Evolutionary conservation across 2,888 invertebrate genomes (phyloP).

Genomic region (Drosophila aldrichi): DNA sequence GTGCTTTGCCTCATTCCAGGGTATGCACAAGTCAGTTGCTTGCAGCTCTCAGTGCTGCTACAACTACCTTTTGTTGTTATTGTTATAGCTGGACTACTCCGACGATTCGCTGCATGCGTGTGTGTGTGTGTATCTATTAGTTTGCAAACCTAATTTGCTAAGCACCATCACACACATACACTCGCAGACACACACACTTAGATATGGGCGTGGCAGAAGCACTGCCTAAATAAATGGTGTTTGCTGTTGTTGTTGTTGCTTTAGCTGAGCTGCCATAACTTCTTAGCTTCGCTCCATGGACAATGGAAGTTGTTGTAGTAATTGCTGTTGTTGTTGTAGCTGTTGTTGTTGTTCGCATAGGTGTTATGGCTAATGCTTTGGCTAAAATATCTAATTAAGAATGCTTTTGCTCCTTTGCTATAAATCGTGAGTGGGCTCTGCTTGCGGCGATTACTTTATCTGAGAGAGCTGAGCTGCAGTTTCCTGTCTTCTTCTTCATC

Average conservation of each 20-base stretch:
- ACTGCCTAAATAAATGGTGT: constrained; percentile 12
- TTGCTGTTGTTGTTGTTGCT: constrained; percentile 2
- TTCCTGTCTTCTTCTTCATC: neutral
- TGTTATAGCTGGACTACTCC: constrained; percentile 7
- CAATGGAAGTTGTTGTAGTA: constrained; percentile 25
- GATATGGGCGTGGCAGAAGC: constrained; percentile 26
- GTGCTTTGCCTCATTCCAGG: neutral
- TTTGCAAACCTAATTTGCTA: constrained; percentile 72
- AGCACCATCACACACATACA: constrained; percentile 43
- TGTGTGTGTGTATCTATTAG: constrained; percentile 65
- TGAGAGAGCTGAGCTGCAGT: neutral
- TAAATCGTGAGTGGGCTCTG: constrained; percentile 62
- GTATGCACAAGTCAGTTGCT: neutral
- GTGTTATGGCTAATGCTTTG: constrained; percentile 69
- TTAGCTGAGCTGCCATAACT: constrained; percentile 56
- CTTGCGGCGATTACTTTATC: constrained; percentile 29
- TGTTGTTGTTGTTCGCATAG: constrained; percentile 45
- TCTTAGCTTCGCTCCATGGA: constrained; percentile 51
- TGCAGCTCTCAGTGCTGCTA: neutral
- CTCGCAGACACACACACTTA: neutral
- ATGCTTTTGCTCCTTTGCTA: constrained; percentile 40
- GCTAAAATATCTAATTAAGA: constrained; percentile 76
- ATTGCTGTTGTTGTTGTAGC: constrained; percentile 18
- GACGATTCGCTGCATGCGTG: constrained; percentile 30
- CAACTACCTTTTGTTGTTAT: neutral